Evolutionary conservation across 2,113 vertebrate species (phyloP).

Genomic region (Gymnarchus niloticus): DNA sequence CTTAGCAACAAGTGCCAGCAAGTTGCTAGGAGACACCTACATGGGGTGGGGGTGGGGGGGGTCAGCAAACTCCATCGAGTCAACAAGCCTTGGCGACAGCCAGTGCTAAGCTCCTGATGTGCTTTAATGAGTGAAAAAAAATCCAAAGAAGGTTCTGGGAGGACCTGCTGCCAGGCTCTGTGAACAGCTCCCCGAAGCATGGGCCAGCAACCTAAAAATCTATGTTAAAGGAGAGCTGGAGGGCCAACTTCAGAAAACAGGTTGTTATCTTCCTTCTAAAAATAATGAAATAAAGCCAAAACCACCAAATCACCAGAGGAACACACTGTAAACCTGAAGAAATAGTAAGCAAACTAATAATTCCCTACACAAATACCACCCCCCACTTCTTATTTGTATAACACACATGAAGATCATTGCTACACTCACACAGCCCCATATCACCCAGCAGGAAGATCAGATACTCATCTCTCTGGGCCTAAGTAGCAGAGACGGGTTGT

Average conservation of each 20-base stretch:
- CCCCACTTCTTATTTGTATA: not conserved
- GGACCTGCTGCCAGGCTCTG: not conserved
- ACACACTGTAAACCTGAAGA: not conserved
- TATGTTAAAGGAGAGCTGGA: not conserved
- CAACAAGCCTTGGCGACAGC: conserved; percentile 14
- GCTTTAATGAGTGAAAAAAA: conserved; percentile 22
- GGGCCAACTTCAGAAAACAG: not conserved
- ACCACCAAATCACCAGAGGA: conserved; percentile 15
- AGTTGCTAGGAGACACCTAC: conserved; percentile 44
- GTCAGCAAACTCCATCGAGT: conserved; percentile 7
- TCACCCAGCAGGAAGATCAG: not conserved
- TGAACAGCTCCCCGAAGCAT: not conserved
- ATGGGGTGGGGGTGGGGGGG: conserved; percentile 2
- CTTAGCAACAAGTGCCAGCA: conserved; percentile 47
- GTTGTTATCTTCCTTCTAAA: not conserved
- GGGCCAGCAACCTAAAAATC: not conserved
- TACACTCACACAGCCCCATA: not conserved
- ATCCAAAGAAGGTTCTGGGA: not conserved
- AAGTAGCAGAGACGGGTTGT: not conserved
- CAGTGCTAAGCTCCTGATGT: not conserved
- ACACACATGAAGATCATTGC: not conserved
- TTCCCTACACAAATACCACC: not conserved
- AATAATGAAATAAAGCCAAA: not conserved
- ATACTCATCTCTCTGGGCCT: not conserved
- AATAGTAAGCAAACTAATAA: not conserved